Conservation (phyloP, 2,797 vertebrate species). For the Toxotes lorentzi region DNA sequence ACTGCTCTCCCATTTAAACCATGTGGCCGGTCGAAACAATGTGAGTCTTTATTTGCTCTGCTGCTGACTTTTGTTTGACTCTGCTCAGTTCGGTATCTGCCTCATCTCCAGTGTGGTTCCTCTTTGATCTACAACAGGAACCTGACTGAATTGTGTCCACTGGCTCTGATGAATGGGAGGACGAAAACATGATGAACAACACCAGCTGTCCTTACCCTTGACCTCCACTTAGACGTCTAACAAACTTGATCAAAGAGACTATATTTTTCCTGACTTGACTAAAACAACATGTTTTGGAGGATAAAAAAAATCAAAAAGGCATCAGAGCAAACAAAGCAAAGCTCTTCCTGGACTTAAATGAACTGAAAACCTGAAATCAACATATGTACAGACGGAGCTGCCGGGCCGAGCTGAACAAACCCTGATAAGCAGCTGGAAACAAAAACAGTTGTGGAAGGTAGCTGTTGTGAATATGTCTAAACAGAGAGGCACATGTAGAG, state of each 20-base stretch:
- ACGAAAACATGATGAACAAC: conserved; percentile 40
- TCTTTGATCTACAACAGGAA: conserved; percentile 38
- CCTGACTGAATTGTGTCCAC: conserved; percentile 21
- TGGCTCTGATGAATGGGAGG: conserved; percentile 17
- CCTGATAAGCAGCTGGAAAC: conserved; percentile 57
- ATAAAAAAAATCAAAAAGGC: neutral
- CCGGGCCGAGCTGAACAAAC: conserved; percentile 35
- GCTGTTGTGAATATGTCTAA: conserved; percentile 61
- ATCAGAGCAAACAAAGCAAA: conserved; percentile 1
- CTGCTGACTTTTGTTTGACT: neutral
- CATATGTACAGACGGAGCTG: neutral
- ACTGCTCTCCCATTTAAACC: neutral
- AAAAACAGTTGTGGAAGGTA: conserved; percentile 26
- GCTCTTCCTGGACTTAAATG: conserved; percentile 9
- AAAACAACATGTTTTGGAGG: conserved; percentile 12
- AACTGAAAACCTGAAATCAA: conserved; percentile 1
- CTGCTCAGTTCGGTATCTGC: neutral
- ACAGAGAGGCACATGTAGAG: conserved; percentile 69
- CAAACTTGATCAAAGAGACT: conserved; percentile 4
- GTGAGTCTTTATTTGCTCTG: neutral
- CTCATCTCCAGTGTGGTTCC: conserved; percentile 15
- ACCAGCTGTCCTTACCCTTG: conserved; percentile 21
- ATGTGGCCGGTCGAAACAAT: conserved; percentile 1
- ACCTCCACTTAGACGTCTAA: neutral
- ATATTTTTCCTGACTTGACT: conserved; percentile 15